phyloP scores from a whole-genome alignment of 2,113 vertebrate species.

The Notothenia rossii region DNA sequence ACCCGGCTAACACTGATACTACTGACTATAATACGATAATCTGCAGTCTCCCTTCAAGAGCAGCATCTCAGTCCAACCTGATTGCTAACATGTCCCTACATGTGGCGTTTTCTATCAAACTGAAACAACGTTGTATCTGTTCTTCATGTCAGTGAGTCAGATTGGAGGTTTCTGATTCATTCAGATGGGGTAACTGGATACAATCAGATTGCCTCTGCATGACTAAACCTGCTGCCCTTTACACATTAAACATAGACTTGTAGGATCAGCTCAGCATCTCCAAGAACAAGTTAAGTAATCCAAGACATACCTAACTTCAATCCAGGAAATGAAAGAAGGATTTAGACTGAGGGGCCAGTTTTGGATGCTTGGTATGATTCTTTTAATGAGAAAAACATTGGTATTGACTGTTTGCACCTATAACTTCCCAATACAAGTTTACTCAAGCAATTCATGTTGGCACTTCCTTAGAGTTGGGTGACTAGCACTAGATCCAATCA shows the following conservation, averaged over 20 bases:
- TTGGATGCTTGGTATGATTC: too few species aligned
- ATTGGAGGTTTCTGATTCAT: neutral
- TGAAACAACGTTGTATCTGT: neutral
- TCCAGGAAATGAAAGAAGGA: neutral
- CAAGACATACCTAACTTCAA: neutral
- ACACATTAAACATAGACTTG: neutral
- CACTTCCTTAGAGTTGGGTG: too few species aligned
- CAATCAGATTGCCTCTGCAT: constrained; percentile 11
- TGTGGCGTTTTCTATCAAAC: neutral
- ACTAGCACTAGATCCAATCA: too few species aligned
- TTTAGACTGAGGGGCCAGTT: neutral
- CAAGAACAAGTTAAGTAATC: neutral
- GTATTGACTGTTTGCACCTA: too few species aligned
- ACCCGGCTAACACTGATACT: constrained; percentile 7
- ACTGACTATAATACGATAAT: constrained; percentile 38
- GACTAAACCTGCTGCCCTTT: constrained; percentile 26
- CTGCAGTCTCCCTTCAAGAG: constrained; percentile 34
- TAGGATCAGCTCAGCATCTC: neutral
- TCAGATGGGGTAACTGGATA: neutral
- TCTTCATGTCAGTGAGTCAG: constrained; percentile 19
- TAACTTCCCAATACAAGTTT: too few species aligned
- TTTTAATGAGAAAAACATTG: too few species aligned
- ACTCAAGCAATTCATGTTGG: too few species aligned
- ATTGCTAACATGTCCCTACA: constrained; percentile 22
- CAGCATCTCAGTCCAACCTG: constrained; percentile 18